These are phyloP conservation scores for Chaetura pelagica DNA, from an alignment of 2,113 vertebrate genomes.

Conservation along the genomic window DNA sequence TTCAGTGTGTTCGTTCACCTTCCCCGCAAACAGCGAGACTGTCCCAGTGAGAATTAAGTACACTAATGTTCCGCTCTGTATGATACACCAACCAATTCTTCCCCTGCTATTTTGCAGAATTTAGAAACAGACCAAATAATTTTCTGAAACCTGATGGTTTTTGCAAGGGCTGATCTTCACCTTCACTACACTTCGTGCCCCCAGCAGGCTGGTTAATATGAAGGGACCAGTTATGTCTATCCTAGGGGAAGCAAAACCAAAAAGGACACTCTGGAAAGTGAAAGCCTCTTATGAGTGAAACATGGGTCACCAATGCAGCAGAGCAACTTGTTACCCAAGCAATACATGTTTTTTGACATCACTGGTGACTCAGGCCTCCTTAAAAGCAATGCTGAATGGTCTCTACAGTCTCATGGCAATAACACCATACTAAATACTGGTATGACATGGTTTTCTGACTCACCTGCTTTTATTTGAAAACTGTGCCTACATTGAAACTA, in stretches of 20 bases:
- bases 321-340: neutral
- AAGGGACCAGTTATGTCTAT: neutral
- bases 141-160: neutral
- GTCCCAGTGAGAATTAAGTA: conserved; percentile 28
- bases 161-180: neutral
- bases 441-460: neutral
- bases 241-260: neutral
- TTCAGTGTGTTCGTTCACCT: conserved; percentile 7
- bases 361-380: neutral
- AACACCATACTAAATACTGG: neutral
- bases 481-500: neutral
- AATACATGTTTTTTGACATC: neutral
- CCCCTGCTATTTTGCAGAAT: neutral
- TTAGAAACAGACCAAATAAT: neutral
- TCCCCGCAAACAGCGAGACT: neutral
- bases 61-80: neutral
- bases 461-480: neutral
- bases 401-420: neutral
- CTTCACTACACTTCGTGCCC: neutral
- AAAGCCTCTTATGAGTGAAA: neutral
- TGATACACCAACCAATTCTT: neutral
- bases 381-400: neutral
- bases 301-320: neutral
- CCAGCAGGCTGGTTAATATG: neutral
- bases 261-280: neutral